Base-by-base conservation (phyloP, 2,113 vertebrate species). In the Sinocyclocheilus rhinocerous region DNA sequence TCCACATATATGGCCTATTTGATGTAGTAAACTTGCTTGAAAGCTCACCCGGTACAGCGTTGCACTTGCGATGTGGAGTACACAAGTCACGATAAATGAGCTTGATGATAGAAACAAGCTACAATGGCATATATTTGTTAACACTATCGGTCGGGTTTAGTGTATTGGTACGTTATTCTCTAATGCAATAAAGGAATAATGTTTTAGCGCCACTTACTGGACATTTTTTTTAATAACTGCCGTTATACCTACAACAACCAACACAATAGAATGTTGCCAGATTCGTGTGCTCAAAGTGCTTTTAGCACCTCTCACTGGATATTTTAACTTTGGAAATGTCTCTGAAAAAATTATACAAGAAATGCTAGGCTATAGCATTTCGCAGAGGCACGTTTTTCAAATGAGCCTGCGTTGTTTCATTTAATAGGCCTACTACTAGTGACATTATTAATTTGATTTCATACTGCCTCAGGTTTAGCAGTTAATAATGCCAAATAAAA, bases 401-500 rank as follows among this genome's bases (percentile, higher is more conserved):
- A 8, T 22, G 18, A 57, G 55, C 55, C 6, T 57, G 18, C 0
- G 20, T 57, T 57, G 55, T 57, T 57, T 57, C 6, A 57, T 57
- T 57, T 50, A 50, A 50, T 50, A 33, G 29, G 29, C 29, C 29
- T 33, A 13, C 48, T 50, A 50, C 48, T 4, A 55, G 80, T 92
- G 48, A 1, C 11, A 55, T 55, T 20, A 57, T 57, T 26, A 57
- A 57, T 18, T 22, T 77, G 24, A 77, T 57, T 33, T 6, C 45
- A 50, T 50, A 50, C 42, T 10, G 24, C 50, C 8, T 33, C 50
- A 33, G 48, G 3, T 33, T 77, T 33, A 77, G 1, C 6, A 52
- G 2, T 33, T n/a, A n/a, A 24, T 42, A 5, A 67, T 67, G 5
- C 12, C 12, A 26, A 67, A 67, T 3, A 33, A 61, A 7, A 63